Conservation (phyloP, 2,888 invertebrate species). For the Leptothorax acervorum region DNA sequence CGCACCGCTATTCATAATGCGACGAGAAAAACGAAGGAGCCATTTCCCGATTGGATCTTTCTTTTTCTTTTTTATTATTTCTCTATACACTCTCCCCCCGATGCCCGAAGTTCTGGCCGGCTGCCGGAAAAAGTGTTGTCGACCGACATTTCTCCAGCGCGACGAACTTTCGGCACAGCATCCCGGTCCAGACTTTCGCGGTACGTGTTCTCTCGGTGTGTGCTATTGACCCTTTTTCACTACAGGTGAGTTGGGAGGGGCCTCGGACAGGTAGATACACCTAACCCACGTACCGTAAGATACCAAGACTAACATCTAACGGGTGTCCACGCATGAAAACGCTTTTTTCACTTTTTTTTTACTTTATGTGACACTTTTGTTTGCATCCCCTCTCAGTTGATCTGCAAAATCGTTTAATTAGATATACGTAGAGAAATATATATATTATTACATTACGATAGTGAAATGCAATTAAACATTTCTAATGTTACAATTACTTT, state of each 20-base stretch:
- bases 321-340: conserved; percentile 69
- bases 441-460: neutral
- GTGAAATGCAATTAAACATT: neutral
- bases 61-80: conserved; percentile 58
- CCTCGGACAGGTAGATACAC: conserved; percentile 79
- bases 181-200: conserved; percentile 76
- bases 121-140: conserved; percentile 66
- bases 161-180: conserved; percentile 53
- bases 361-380: neutral
- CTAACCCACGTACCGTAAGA: conserved; percentile 78
- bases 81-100: neutral
- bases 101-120: conserved; percentile 16
- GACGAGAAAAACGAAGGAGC: conserved; percentile 54
- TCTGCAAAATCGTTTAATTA: neutral
- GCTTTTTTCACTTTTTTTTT: conserved; percentile 29
- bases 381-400: conserved; percentile 1
- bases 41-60: conserved; percentile 67
- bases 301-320: conserved; percentile 67
- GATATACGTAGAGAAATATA: neutral
- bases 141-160: neutral
- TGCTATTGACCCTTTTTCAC: conserved; percentile 83
- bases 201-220: conserved; percentile 60
- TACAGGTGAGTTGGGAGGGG: conserved; percentile 81
- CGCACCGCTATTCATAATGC: conserved; percentile 42
- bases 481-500: neutral